Conservation (phyloP, 2,113 vertebrate genomes). For the Sinocyclocheilus anshuiensis region DNA sequence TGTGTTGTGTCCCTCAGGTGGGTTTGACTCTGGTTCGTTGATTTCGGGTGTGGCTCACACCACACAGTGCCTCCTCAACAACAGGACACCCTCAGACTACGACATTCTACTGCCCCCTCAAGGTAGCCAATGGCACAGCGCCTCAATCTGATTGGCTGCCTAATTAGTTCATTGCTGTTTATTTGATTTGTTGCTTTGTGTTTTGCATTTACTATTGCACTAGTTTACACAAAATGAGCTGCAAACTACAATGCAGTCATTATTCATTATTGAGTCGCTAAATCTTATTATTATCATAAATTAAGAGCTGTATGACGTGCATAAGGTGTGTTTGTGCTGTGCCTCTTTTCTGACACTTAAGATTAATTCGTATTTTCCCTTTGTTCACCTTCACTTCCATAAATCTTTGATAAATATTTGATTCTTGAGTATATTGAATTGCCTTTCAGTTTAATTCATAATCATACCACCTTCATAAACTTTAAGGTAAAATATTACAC, state of each 20-base stretch:
- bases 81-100: slow-evolving; percentile 89
- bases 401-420: not conserved
- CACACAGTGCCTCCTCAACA: slow-evolving; percentile 76
- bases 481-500: not conserved
- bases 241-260: not conserved
- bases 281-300: not conserved
- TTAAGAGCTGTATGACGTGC: not conserved
- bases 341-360: not conserved
- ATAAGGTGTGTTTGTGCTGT: not conserved
- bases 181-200: not conserved
- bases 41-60: slow-evolving; percentile 67
- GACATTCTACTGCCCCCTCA: slow-evolving; percentile 90
- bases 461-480: not conserved
- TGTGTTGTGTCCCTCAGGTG: slow-evolving; percentile 81
- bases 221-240: not conserved
- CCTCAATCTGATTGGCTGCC: too few relatives aligned
- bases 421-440: not conserved
- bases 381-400: not conserved
- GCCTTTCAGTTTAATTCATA: not conserved
- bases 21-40: slow-evolving; percentile 77
- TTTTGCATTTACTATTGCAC: not conserved
- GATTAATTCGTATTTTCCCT: not conserved
- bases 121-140: slow-evolving; percentile 73
- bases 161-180: not conserved
- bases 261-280: not conserved